Percentiles rank a stretch among this genome's conserved stretches.
These are phyloP conservation scores for Aurelia aurita complex sp. Pacific DNA, from an alignment of 30 jellyfish, hydroid and myxozoan genomes.

Conservation along the genomic window DNA sequence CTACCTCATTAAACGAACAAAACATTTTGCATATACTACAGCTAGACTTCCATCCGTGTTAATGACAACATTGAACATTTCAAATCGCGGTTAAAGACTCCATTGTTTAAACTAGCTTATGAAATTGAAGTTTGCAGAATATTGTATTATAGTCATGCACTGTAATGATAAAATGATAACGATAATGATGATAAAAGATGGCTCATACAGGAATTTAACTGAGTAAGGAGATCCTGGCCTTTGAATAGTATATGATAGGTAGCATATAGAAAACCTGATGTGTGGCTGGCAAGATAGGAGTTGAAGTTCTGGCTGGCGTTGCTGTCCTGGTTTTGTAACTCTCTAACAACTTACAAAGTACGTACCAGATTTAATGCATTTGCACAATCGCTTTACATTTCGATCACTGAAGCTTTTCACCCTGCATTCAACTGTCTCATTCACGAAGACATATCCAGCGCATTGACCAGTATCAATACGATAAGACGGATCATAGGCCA, in stretches of 20 bases:
- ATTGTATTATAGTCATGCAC: no score
- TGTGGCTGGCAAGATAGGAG: no score
- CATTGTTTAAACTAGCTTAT: no score
- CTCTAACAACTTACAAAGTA: no score
- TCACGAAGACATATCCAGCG: conserved; percentile 30
- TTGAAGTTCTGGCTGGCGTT: no score
- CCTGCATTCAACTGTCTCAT: conserved; percentile 17
- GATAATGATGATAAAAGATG: not conserved
- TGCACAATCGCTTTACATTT: conserved; percentile 36
- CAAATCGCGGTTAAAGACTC: not conserved
- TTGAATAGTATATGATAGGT: no score
- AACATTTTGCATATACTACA: not conserved
- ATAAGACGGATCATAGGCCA: conserved; percentile 37
- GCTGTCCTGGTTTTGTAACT: no score
- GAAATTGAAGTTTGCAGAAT: no score
- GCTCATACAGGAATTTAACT: not conserved
- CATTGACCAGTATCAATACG: conserved; percentile 14
- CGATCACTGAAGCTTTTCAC: conserved; percentile 24
- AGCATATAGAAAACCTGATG: no score
- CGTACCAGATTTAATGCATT: conserved; percentile 41
- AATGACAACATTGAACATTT: not conserved
- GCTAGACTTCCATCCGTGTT: not conserved
- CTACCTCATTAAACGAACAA: not conserved
- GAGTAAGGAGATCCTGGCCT: not conserved
- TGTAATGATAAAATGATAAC: no score